A percentile compares a stretch with the other conserved stretches of the same genome.
Evolutionary conservation across 1,140 invertebrate genomes (phyloP).

Genomic region (Drosophila subpulchrella): DNA sequence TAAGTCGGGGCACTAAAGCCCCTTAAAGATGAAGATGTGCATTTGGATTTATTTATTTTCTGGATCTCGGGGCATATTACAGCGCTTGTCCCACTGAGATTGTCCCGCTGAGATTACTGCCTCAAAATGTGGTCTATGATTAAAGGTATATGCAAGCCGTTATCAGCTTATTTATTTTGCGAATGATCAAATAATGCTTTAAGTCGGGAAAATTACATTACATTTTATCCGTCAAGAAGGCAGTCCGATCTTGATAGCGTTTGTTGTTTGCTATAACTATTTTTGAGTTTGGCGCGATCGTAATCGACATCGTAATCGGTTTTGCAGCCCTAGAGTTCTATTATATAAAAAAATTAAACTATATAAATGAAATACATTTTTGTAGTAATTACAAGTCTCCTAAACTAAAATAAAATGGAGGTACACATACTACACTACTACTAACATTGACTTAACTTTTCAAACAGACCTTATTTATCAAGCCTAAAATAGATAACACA

Average conservation of each 20-base stretch:
- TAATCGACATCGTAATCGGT: not conserved
- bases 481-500: not conserved
- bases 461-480: not conserved
- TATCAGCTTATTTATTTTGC: slow-evolving; percentile 52
- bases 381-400: too few relatives aligned
- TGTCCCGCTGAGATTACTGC: slow-evolving; percentile 53
- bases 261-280: not conserved
- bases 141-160: slow-evolving; percentile 42
- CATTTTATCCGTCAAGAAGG: not conserved
- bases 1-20: slow-evolving; percentile 26
- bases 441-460: too few relatives aligned
- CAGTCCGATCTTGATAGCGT: slow-evolving; percentile 14
- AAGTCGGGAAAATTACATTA: slow-evolving; percentile 17
- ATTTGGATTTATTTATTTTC: slow-evolving; percentile 75
- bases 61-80: slow-evolving; percentile 12
- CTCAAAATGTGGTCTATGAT: slow-evolving; percentile 50
- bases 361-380: not conserved
- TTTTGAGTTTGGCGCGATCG: slow-evolving; percentile 3
- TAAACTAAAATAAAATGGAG: too few relatives aligned
- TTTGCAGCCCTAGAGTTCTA: not conserved
- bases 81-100: slow-evolving; percentile 22
- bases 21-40: slow-evolving; percentile 48
- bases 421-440: too few relatives aligned
- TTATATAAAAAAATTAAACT: not conserved
- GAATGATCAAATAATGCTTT: slow-evolving; percentile 44